Evolutionary conservation across 2,797 vertebrate species (phyloP).

Genomic region (Aplochiton taeniatus): DNA sequence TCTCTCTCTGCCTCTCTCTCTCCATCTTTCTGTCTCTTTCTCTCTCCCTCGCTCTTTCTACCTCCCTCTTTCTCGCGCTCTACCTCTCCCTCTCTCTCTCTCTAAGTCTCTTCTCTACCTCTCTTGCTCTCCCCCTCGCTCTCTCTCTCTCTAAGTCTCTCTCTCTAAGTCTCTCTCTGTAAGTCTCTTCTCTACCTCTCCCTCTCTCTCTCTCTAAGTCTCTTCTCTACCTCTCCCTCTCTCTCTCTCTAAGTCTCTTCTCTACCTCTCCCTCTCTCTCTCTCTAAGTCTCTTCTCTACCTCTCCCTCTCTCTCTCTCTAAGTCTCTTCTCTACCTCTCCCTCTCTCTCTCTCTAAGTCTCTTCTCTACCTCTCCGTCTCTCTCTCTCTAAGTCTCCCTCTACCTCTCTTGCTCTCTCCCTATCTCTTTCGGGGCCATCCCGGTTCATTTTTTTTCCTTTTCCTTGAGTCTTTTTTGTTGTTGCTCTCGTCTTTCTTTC

Average conservation of each 20-base stretch:
- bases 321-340: too few species aligned
- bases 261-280: neutral
- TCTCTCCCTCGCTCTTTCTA: constrained; percentile 30
- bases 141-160: neutral
- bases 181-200: too few species aligned
- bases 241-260: constrained; percentile 36
- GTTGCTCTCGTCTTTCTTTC: constrained; percentile 35
- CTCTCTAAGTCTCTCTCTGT: constrained; percentile 15
- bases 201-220: too few species aligned
- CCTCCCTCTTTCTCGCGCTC: constrained; percentile 1
- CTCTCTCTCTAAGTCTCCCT: constrained; percentile 6
- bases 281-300: too few species aligned
- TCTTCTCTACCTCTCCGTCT: constrained; percentile 12
- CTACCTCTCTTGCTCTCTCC: neutral
- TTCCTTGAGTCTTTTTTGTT: too few species aligned
- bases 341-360: too few species aligned
- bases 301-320: constrained; percentile 23
- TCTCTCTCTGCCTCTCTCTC: neutral
- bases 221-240: constrained; percentile 6
- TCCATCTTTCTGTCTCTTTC: neutral
- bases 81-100: constrained; percentile 14
- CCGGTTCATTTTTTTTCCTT: too few species aligned
- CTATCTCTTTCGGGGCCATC: neutral
- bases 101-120: neutral
- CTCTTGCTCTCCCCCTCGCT: too few species aligned